Conservation (phyloP, 2,888 invertebrate species). For the Elmis aenea region DNA sequence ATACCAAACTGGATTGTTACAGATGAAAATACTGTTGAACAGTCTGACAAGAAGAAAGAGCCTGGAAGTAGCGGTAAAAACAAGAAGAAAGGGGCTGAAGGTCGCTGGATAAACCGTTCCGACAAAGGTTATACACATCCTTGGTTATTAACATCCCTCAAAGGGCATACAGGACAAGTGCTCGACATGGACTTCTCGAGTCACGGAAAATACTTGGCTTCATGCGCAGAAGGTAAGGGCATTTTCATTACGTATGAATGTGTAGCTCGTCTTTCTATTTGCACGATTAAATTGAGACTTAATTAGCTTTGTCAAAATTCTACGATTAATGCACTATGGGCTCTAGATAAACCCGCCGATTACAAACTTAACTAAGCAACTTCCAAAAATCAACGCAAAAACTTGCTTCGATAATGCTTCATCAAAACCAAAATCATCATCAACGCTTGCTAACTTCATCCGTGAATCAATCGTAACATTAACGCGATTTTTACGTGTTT, state of each 20-base stretch:
- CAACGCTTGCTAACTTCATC: no score
- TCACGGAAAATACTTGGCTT: constrained; percentile 81
- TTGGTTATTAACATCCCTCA: constrained; percentile 77
- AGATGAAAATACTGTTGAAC: constrained; percentile 18
- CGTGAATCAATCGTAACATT: no score
- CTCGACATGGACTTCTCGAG: constrained; percentile 75
- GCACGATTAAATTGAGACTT: neutral
- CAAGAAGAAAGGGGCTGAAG: constrained; percentile 47
- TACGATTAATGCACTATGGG: no score
- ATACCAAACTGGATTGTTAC: no score
- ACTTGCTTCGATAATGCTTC: no score
- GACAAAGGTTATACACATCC: constrained; percentile 60
- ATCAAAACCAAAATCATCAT: no score
- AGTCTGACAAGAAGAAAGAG: constrained; percentile 18
- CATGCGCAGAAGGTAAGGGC: constrained; percentile 81
- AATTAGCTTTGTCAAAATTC: neutral
- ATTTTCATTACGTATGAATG: no score
- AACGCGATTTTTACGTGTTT: no score
- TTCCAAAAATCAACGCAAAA: no score
- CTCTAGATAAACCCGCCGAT: no score
- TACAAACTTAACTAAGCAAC: no score
- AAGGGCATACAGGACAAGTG: constrained; percentile 74
- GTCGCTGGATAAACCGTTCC: constrained; percentile 47
- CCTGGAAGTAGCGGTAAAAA: constrained; percentile 18
- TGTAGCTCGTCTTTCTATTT: neutral